Evolutionary conservation across 2,888 invertebrate species (phyloP), one percentile per base, ranked within the genome.

Genomic region (Eupithecia pulchellata): DNA sequence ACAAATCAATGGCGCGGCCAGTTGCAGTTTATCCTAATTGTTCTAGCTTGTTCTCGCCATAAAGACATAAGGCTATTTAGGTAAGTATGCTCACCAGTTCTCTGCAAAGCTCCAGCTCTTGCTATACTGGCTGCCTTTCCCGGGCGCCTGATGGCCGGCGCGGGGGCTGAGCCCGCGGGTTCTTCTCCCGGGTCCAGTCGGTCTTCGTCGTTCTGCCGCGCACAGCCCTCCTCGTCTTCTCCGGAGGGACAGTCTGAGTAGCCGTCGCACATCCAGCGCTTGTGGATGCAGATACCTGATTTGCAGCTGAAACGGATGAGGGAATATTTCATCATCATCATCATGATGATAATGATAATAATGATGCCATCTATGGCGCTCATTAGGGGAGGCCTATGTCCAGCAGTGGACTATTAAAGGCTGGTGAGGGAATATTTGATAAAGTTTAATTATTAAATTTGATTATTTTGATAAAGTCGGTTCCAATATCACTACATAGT

Each of bases 241-340:
- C 91, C 93, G 1, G 79, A 82, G 0, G 91, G 86, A 71, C 94
- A 94, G 83, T 94, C 94, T 0, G 86, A 81, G 81, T 93, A 94
- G 1, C 94, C 94, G 72, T 95, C 94, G 77, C 94, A 95, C 25
- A 92, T 73, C 94, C 94, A 94, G 4, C 89, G 86, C 64, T 87
- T 90, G 20, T 85, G 81, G 61, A 94, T 89, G 75, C 94, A 94
- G 1, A 85, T 84, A 6, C 93, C 92, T 1, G 87, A 84, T 5
- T 79, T 83, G 76, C 94, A 94, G 57, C 68, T 61, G 75, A 57
- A 39, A 70, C 13, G 17, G 30, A 29, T 29, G 2, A n/a, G 29
- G 30, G 27, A 27, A 55, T 2, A n/a, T 42, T n/a, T 5, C 32
- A 32, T 32, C 6, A 5, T 32, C 6, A 32, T 5, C 32, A 5